These are phyloP conservation scores for Maniola hyperantus DNA, from an alignment of 2,888 invertebrate genomes.

Conservation along the genomic window DNA sequence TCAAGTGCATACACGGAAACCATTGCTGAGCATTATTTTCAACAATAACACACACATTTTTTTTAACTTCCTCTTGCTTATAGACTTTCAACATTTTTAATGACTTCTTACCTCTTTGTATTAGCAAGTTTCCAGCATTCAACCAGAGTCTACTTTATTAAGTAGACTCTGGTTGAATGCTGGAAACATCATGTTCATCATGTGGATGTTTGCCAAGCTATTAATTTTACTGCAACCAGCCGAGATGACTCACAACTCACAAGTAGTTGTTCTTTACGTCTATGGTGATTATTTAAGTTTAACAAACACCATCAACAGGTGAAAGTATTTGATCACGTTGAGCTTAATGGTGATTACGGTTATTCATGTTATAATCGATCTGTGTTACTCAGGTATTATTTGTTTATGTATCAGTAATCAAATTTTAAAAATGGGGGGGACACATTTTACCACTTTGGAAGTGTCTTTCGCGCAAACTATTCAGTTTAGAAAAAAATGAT, in stretches of 20 bases:
- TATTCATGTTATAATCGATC: conserved; percentile 9
- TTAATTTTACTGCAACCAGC: neutral
- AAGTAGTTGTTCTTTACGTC: neutral
- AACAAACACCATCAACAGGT: neutral
- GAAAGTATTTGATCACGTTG: conserved; percentile 7
- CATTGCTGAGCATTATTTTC: neutral
- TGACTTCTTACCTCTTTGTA: neutral
- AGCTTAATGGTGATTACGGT: neutral
- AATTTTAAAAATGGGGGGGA: no score
- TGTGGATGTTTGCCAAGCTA: neutral
- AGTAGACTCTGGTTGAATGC: no score
- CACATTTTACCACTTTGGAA: no score
- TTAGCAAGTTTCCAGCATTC: neutral
- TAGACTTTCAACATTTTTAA: conserved; percentile 6
- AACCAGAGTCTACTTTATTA: neutral
- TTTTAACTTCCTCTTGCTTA: neutral
- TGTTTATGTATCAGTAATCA: no score
- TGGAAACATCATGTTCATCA: no score
- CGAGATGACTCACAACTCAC: neutral
- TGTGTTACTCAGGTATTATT: no score
- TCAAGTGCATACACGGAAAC: neutral
- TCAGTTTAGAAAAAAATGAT: no score
- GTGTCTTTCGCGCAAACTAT: no score
- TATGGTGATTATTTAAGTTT: neutral
- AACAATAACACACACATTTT: neutral